Base-by-base conservation (phyloP, 2,797 vertebrate species). In the Lophotriccus pileatus region DNA sequence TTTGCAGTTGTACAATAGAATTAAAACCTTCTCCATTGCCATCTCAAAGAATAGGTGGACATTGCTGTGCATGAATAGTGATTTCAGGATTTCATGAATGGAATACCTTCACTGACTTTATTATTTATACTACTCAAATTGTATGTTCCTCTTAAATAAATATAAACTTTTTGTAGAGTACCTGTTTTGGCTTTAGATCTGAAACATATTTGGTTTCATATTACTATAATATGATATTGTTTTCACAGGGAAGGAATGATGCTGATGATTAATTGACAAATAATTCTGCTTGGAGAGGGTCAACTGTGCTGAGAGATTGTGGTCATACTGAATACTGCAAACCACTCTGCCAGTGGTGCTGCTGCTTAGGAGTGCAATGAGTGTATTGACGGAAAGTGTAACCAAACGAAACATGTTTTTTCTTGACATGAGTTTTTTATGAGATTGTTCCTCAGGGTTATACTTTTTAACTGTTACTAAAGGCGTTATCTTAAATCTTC, bases 361-460 rank as follows among this genome's bases (percentile, higher is more conserved):
- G 66, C 64, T 79, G 28, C 66, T 86, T 32, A 16, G n/a, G 39
- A 81, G 56, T 12, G 22, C 37, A 58, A 0, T 32, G n/a, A 74
- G 10, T 22, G 18, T 68, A n/a, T 36, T 78, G 39, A 55, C 77
- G 49, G 70, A 20, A 74, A 90, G 18, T 1, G 2, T 50, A 90
- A 90, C 37, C 7, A 15, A 93, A 50, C 19, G 17, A 64, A 92
- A 84, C 80, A 32, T 53, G 93, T 92, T 73, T 92, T 82, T 87
- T 87, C 90, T 89, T 95, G 92, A 92, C 67, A 59, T 78, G 79
- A 68, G 53, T 9, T 53, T 88, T 95, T 95, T 82, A 89, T 87
- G 81, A 67, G 83, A 58, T 82, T 78, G 16, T 17, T 95, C 80
- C 90, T 90, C 68, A 59, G 90, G 90, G 84, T 93, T 95, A 43